phyloP scores from a whole-genome alignment of 64 coral and sea anemone species.

The Pachyseris speciosa region DNA sequence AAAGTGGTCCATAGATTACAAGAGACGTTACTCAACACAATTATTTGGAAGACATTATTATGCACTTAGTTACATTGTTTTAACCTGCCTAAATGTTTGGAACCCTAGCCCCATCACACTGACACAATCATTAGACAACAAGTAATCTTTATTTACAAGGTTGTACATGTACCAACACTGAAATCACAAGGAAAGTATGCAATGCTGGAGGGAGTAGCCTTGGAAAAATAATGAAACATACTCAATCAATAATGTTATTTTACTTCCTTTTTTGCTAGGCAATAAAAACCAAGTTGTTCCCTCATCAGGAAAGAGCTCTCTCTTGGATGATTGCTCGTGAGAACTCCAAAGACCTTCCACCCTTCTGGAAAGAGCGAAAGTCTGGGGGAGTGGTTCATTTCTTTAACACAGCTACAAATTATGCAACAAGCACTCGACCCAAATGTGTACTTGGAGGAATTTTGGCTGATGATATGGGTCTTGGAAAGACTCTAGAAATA shows the following conservation, averaged over 20 bases:
- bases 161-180: too few relatives aligned
- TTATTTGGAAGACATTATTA: too few relatives aligned
- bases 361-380: constrained; percentile 76
- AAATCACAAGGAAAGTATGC: too few relatives aligned
- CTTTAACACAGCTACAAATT: constrained; percentile 88
- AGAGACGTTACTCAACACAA: too few relatives aligned
- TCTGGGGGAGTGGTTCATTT: constrained; percentile 46
- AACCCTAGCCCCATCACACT: too few relatives aligned
- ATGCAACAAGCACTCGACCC: constrained; percentile 72
- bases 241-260: background rate
- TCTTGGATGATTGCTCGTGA: constrained; percentile 82
- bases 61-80: too few relatives aligned
- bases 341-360: constrained; percentile 73
- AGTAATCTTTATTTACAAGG: too few relatives aligned
- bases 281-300: constrained; percentile 74
- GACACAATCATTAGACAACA: too few relatives aligned
- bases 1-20: too few relatives aligned
- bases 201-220: too few relatives aligned
- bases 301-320: constrained; percentile 80
- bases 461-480: constrained; percentile 87
- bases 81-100: too few relatives aligned
- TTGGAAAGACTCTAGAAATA: constrained; percentile 84
- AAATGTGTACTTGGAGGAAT: constrained; percentile 74
- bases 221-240: too few relatives aligned
- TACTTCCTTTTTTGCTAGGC: constrained; percentile 21